These are phyloP conservation scores for Bovichtus diacanthus DNA, from an alignment of 2,797 vertebrate species.

Conservation along the genomic window DNA sequence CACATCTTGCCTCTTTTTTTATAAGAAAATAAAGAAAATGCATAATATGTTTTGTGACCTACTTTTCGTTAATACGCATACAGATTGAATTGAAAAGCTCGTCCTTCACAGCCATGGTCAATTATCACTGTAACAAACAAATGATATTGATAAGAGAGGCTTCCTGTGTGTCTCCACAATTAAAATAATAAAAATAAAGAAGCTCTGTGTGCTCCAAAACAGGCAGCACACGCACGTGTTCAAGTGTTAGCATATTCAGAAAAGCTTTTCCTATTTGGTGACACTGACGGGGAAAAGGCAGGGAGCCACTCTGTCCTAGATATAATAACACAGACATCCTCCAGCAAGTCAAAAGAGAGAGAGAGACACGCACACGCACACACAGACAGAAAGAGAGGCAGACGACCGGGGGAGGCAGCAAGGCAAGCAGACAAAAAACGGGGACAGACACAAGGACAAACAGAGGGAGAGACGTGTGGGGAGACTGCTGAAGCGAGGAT, in stretches of 20 bases:
- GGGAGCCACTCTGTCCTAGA: slow-evolving; percentile 39
- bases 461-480: slow-evolving; percentile 13
- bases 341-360: slow-evolving; percentile 31
- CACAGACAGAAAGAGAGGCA: slow-evolving; percentile 13
- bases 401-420: slow-evolving; percentile 34
- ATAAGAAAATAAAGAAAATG: slow-evolving; percentile 81
- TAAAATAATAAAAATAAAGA: slow-evolving; percentile 8
- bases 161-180: background rate
- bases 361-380: background rate
- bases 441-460: slow-evolving; percentile 40
- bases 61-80: background rate
- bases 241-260: background rate
- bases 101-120: background rate
- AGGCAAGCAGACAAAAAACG: slow-evolving; percentile 12
- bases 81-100: background rate
- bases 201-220: slow-evolving; percentile 8
- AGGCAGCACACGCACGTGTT: background rate
- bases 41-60: slow-evolving; percentile 11
- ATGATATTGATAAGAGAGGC: background rate
- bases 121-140: background rate
- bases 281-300: slow-evolving; percentile 15
- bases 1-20: slow-evolving; percentile 74
- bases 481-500: slow-evolving; percentile 27
- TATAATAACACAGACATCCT: slow-evolving; percentile 57
- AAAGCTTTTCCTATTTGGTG: slow-evolving; percentile 42